Conservation (phyloP, 2,888 invertebrate genomes). For the Criorhina ranunculi region DNA sequence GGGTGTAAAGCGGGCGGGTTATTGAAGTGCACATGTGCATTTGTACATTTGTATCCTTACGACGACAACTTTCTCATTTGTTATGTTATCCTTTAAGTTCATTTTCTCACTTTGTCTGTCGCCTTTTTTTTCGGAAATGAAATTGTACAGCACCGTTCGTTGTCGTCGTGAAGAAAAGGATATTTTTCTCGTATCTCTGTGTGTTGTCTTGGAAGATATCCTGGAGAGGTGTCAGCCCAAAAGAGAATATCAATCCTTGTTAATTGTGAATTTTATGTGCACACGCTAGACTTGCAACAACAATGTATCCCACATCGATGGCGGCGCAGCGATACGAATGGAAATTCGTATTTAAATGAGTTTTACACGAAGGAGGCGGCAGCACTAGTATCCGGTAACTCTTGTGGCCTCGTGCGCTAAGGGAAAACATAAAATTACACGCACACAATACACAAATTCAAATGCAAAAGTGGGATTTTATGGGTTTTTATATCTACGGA, state of each 20-base stretch:
- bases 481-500: slow-evolving; percentile 63
- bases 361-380: slow-evolving; percentile 15
- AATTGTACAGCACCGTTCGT: slow-evolving; percentile 47
- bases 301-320: slow-evolving; percentile 14
- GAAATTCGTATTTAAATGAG: slow-evolving; percentile 69
- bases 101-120: slow-evolving; percentile 65
- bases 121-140: slow-evolving; percentile 55
- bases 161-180: neutral
- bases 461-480: slow-evolving; percentile 62
- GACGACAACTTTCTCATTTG: slow-evolving; percentile 66
- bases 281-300: slow-evolving; percentile 1
- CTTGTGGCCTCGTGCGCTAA: slow-evolving; percentile 19
- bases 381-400: slow-evolving; percentile 5
- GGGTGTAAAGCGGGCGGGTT: no score
- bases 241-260: slow-evolving; percentile 75
- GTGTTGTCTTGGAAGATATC: slow-evolving; percentile 57
- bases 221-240: slow-evolving; percentile 59
- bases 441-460: slow-evolving; percentile 60
- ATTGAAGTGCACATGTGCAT: slow-evolving; percentile 55
- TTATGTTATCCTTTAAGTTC: slow-evolving; percentile 72
- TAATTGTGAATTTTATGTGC: slow-evolving; percentile 72
- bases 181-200: neutral
- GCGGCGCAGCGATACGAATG: slow-evolving; percentile 41
- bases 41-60: slow-evolving; percentile 52
- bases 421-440: slow-evolving; percentile 67